phyloP scores from a whole-genome alignment of 30 jellyfish, hydroid and myxozoan species.

The Aurelia sp. region DNA sequence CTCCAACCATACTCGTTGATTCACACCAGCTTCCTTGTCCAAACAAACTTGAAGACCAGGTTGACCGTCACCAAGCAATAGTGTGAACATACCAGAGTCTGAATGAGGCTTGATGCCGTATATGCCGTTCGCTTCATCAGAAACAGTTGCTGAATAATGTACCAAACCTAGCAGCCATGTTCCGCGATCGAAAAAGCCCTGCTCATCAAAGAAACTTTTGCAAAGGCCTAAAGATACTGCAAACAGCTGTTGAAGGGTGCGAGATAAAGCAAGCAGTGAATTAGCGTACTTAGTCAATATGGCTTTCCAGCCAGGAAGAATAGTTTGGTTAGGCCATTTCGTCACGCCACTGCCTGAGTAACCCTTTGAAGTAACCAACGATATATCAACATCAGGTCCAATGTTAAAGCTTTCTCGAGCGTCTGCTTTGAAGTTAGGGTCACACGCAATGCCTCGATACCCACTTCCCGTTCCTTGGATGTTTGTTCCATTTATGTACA shows the following conservation, averaged over 20 bases:
- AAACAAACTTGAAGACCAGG: slow-evolving; percentile 60
- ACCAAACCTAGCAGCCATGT: slow-evolving; percentile 53
- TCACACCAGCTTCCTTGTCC: slow-evolving; percentile 12
- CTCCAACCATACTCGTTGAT: slow-evolving; percentile 42
- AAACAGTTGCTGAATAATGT: slow-evolving; percentile 13
- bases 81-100: slow-evolving; percentile 53
- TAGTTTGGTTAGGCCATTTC: slow-evolving; percentile 27
- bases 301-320: slow-evolving; percentile 41
- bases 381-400: slow-evolving; percentile 34
- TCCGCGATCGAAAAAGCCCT: slow-evolving; percentile 33
- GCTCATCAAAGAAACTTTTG: slow-evolving; percentile 24
- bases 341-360: slow-evolving; percentile 65
- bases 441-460: slow-evolving; percentile 45
- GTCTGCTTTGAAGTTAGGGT: slow-evolving; percentile 45
- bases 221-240: slow-evolving; percentile 50
- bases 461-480: slow-evolving; percentile 64
- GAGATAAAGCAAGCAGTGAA: slow-evolving; percentile 17
- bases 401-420: slow-evolving; percentile 56
- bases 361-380: slow-evolving; percentile 4
- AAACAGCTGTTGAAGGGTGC: slow-evolving; percentile 10
- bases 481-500: slow-evolving; percentile 28
- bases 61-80: slow-evolving; percentile 53
- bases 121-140: slow-evolving; percentile 18
- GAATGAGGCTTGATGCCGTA: slow-evolving; percentile 58
- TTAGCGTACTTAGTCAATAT: slow-evolving; percentile 10